Conservation (phyloP, 2,797 vertebrate species). For the Chromis chromis region DNA sequence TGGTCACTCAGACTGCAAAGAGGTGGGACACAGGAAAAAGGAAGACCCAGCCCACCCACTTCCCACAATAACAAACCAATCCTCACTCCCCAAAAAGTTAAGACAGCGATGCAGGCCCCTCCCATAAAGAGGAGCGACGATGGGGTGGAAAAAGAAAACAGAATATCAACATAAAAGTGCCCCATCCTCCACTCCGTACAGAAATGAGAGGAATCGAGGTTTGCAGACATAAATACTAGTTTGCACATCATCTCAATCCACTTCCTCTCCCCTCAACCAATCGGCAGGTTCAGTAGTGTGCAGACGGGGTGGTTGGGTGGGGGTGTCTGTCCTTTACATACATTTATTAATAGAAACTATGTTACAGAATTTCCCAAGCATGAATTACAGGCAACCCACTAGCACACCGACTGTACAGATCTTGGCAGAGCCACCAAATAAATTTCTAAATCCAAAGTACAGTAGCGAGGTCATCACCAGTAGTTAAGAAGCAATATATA, state of each 20-base stretch:
- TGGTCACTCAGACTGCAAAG: slow-evolving; percentile 79
- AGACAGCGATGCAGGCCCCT: slow-evolving; percentile 69
- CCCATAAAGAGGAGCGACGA: slow-evolving; percentile 45
- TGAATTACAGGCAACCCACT: slow-evolving; percentile 84
- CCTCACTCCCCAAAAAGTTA: slow-evolving; percentile 66
- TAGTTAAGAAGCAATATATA: slow-evolving; percentile 84
- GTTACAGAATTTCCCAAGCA: slow-evolving; percentile 83
- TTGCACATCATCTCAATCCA: slow-evolving; percentile 61
- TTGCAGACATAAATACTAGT: slow-evolving; percentile 71
- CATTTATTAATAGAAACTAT: slow-evolving; percentile 86
- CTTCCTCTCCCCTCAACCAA: slow-evolving; percentile 60
- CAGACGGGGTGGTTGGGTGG: slow-evolving; percentile 42
- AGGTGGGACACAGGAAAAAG: slow-evolving; percentile 66
- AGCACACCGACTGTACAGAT: slow-evolving; percentile 82
- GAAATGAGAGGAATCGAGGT: slow-evolving; percentile 51
- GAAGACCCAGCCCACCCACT: slow-evolving; percentile 60
- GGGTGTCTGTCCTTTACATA: slow-evolving; percentile 78
- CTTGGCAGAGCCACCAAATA: slow-evolving; percentile 74
- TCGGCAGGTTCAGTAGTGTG: slow-evolving; percentile 75
- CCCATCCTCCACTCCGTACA: slow-evolving; percentile 59
- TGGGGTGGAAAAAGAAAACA: slow-evolving; percentile 31
- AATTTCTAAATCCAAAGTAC: slow-evolving; percentile 67
- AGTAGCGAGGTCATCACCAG: slow-evolving; percentile 74
- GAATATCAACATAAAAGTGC: slow-evolving; percentile 58
- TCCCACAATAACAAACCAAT: slow-evolving; percentile 68